A percentile compares a stretch with the other conserved stretches of the same genome.
These are phyloP conservation scores for Gymnosoma rotundatum DNA, from an alignment of 2,888 invertebrate species.

Conservation along the genomic window DNA sequence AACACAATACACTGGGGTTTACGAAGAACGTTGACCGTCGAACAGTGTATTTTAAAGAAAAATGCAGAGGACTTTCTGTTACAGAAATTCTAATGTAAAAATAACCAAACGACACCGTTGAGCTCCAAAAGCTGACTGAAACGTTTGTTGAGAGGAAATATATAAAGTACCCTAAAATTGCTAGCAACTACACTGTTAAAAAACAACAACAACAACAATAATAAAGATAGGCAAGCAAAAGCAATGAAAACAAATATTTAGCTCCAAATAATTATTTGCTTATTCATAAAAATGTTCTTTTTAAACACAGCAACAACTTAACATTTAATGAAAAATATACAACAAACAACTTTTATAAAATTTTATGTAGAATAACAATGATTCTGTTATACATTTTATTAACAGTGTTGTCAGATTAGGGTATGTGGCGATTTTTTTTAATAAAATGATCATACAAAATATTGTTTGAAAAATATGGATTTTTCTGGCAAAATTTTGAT, in stretches of 20 bases:
- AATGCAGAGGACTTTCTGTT: slow-evolving; percentile 48
- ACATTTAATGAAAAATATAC: background rate
- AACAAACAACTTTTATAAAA: background rate
- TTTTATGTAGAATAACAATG: background rate
- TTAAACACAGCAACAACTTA: background rate
- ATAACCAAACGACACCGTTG: slow-evolving; percentile 63
- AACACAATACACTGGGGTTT: slow-evolving; percentile 63
- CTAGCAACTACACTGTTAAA: slow-evolving; percentile 32
- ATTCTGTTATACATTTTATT: slow-evolving; percentile 13
- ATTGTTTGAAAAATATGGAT: too few relatives aligned
- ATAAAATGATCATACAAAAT: too few relatives aligned
- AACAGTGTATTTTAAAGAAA: slow-evolving; percentile 46
- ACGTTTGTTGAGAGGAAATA: slow-evolving; percentile 52
- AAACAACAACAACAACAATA: slow-evolving; percentile 18
- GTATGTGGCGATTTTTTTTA: too few relatives aligned
- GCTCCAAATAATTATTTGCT: slow-evolving; percentile 3
- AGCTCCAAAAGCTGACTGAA: slow-evolving; percentile 68
- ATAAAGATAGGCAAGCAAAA: background rate
- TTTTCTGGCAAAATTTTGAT: too few relatives aligned
- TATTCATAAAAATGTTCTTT: slow-evolving; percentile 15
- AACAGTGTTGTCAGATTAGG: background rate
- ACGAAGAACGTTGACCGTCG: slow-evolving; percentile 52
- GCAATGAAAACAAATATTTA: slow-evolving; percentile 13
- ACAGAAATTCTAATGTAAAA: slow-evolving; percentile 35
- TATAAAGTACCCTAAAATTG: slow-evolving; percentile 58